Percentiles rank a stretch among this genome's conserved stretches.
Evolutionary conservation across 1,140 invertebrate genomes (phyloP).

Genomic region (Caenorhabditis brenneri): DNA sequence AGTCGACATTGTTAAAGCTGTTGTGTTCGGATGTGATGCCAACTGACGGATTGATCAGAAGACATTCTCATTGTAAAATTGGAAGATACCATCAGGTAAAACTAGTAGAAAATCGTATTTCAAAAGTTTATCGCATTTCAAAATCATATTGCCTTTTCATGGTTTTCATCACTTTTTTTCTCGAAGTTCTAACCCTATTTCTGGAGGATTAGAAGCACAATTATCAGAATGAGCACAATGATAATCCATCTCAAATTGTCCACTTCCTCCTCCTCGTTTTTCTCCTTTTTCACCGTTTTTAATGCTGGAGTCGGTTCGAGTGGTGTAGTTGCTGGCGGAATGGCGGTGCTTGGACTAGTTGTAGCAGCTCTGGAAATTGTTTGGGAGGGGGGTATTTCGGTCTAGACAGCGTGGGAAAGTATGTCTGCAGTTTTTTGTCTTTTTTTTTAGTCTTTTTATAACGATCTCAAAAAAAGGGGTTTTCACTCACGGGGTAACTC

Average conservation of each 20-base stretch:
- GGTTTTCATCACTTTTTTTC: background rate
- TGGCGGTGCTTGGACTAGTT: slow-evolving; percentile 2
- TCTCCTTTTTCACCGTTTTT: background rate
- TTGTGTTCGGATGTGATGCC: slow-evolving; percentile 93
- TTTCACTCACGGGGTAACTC: slow-evolving; percentile 15
- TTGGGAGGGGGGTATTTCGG: too few relatives aligned
- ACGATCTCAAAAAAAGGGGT: background rate
- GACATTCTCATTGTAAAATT: slow-evolving; percentile 94
- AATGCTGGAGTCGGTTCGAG: background rate
- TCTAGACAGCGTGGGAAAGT: too few relatives aligned
- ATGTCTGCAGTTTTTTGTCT: background rate
- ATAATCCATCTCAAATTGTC: slow-evolving; percentile 36
- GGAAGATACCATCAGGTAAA: slow-evolving; percentile 90
- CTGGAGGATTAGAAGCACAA: background rate
- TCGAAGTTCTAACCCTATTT: background rate
- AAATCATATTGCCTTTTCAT: too few relatives aligned
- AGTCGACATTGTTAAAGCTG: slow-evolving; percentile 93
- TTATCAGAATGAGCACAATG: background rate
- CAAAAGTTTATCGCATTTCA: background rate
- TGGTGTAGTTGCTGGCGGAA: background rate
- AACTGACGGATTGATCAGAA: slow-evolving; percentile 92
- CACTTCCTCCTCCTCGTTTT: slow-evolving; percentile 1
- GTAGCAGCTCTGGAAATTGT: background rate
- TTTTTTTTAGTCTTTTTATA: too few relatives aligned
- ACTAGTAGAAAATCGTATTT: background rate